Conservation (phyloP, 2,113 vertebrate species). For the Poicephalus meyeri region DNA sequence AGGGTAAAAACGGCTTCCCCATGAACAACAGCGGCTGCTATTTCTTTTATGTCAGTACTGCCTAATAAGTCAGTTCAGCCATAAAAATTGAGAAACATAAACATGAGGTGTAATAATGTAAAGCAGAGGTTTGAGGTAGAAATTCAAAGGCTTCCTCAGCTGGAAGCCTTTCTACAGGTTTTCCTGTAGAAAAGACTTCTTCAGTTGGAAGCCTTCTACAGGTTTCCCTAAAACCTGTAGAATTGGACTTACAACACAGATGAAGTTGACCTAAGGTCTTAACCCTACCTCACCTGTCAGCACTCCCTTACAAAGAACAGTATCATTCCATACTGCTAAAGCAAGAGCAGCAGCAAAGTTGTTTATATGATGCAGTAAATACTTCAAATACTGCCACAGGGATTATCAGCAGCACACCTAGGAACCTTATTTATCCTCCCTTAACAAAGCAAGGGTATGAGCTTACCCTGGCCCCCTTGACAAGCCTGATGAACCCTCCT, state of each 20-base stretch:
- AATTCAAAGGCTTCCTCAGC: neutral
- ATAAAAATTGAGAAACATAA: neutral
- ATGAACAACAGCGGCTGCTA: neutral
- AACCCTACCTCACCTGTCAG: neutral
- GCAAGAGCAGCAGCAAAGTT: neutral
- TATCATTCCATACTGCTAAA: neutral
- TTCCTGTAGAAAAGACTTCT: too few species aligned
- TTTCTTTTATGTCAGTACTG: neutral
- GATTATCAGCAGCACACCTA: neutral
- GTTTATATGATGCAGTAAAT: neutral
- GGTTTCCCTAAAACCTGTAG: neutral
- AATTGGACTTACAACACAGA: neutral
- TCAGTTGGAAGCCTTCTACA: neutral
- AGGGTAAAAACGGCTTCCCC: neutral
- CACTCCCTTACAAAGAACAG: neutral
- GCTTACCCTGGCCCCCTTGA: neutral
- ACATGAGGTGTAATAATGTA: neutral
- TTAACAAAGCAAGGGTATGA: neutral
- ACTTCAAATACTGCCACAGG: neutral
- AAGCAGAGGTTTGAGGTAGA: neutral
- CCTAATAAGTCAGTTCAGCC: neutral
- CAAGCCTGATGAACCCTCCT: neutral
- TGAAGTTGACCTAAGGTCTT: neutral
- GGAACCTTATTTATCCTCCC: neutral
- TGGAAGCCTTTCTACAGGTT: neutral